Conservation (phyloP, 1,140 invertebrate species). For the Drosophila insularis region DNA sequence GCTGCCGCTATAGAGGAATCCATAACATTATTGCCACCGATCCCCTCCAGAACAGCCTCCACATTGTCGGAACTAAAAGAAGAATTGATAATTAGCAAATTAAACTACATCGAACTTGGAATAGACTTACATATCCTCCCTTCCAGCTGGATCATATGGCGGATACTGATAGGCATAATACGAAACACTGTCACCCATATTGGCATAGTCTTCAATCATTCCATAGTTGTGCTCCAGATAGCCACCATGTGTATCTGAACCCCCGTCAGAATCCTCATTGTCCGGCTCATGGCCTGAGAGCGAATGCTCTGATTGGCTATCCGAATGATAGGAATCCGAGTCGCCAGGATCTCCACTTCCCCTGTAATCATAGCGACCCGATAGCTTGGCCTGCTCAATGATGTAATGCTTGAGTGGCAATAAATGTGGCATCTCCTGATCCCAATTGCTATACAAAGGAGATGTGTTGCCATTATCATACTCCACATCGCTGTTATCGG, state of each 20-base stretch:
- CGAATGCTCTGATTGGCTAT: constrained; percentile 84
- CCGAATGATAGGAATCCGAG: constrained; percentile 87
- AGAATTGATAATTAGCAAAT: not conserved
- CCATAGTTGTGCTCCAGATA: constrained; percentile 85
- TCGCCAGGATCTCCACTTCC: constrained; percentile 83
- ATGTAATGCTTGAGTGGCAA: constrained; percentile 94
- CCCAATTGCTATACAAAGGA: constrained; percentile 89
- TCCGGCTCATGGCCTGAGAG: constrained; percentile 87
- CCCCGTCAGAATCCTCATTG: constrained; percentile 87
- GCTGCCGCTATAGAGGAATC: constrained; percentile 34
- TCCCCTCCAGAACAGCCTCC: constrained; percentile 79
- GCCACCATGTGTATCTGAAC: constrained; percentile 86
- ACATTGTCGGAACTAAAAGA: constrained; percentile 75
- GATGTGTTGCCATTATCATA: constrained; percentile 85
- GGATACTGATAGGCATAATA: constrained; percentile 85
- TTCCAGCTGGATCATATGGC: constrained; percentile 78
- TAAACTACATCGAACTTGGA: not conserved
- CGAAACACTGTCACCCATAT: constrained; percentile 84
- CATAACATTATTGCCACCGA: constrained; percentile 59
- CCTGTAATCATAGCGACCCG: constrained; percentile 87
- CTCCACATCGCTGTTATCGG: constrained; percentile 81
- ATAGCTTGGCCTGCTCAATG: constrained; percentile 91
- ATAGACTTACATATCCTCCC: constrained; percentile 77
- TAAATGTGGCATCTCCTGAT: constrained; percentile 88
- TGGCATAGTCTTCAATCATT: constrained; percentile 80